Evolutionary conservation across 2,797 vertebrate species (phyloP), one percentile per base, ranked within the genome.

Genomic region (Phaenicophaeus curvirostris): DNA sequence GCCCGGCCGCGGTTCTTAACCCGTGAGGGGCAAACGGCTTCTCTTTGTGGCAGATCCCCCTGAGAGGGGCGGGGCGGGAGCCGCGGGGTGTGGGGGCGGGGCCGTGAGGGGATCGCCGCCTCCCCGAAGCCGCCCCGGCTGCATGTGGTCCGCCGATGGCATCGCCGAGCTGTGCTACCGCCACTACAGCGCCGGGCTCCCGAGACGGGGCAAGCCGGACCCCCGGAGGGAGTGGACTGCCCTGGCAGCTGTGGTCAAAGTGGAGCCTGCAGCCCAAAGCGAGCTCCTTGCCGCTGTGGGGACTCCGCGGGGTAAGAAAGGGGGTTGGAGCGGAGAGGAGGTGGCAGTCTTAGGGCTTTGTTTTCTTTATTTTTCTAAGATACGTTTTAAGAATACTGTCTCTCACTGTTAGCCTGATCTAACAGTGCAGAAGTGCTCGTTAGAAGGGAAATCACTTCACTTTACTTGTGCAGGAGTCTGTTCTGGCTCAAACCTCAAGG

Each of bases 191-290:
- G 87, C 48, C 11, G 95, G 84, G 57, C 98, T 99, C 12, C 99
- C 99, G 14, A 98, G 97, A 67, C 98, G 97, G 85, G 99, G 99
- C 58, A 99, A 99, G 83, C 99, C 99, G 1, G 98, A 99, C 68
- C 87, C 96, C 27, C 98, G 96, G 44, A 97, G 98, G 80, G 99
- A 99, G 93, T 99, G 99, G 99, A 99, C 98, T 8, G 98, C 98
- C 54, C 97, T 99, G 87, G 98, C 99, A 37, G 98, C 99, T 0
- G 97, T 99, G 65, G 82, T 99, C 44, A 96, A 98, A 78, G 39
- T 98, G 85, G 95, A 97, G 17, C 62, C 75, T 48, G 61, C 82
- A 33, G 6, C 39, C 39, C 72, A 37, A 4, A 25, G 31, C 58
- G 72, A 68, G 27, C 33, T 11, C 80, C 39, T 51, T 44, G 54